Conservation (phyloP, 2,797 vertebrate species). For the Allochrocebus solatus region DNA sequence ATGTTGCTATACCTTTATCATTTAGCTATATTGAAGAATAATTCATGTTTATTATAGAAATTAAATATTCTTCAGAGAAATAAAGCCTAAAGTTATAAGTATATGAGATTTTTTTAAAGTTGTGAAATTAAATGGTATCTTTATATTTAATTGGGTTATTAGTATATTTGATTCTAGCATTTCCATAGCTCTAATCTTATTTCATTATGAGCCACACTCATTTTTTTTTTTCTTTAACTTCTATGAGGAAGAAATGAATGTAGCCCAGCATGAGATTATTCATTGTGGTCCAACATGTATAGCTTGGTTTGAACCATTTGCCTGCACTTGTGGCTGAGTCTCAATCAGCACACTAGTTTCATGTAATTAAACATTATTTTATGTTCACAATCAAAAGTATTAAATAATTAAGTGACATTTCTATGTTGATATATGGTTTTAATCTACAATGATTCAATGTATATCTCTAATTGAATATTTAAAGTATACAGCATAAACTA, state of each 20-base stretch:
- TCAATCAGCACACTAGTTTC: not conserved
- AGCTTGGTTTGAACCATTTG: not conserved
- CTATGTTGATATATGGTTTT: not conserved
- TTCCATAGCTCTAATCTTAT: not conserved
- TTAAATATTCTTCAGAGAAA: not conserved
- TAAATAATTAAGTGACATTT: conserved; percentile 12
- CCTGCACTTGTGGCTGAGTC: not conserved
- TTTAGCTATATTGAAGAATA: not conserved
- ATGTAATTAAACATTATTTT: not conserved
- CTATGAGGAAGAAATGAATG: not conserved
- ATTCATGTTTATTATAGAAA: not conserved
- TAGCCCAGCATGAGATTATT: not conserved
- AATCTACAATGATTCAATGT: not conserved
- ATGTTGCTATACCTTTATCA: not conserved
- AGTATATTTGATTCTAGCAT: not conserved
- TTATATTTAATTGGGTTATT: not conserved
- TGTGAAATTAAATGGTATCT: not conserved
- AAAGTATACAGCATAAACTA: not conserved
- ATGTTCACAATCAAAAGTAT: not conserved
- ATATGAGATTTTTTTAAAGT: not conserved
- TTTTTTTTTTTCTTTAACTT: not conserved
- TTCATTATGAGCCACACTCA: not conserved
- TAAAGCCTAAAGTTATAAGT: not conserved
- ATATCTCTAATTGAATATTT: not conserved
- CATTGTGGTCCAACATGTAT: not conserved